Conservation (phyloP, 2,888 invertebrate species). For the Cyaniris semiargus region DNA sequence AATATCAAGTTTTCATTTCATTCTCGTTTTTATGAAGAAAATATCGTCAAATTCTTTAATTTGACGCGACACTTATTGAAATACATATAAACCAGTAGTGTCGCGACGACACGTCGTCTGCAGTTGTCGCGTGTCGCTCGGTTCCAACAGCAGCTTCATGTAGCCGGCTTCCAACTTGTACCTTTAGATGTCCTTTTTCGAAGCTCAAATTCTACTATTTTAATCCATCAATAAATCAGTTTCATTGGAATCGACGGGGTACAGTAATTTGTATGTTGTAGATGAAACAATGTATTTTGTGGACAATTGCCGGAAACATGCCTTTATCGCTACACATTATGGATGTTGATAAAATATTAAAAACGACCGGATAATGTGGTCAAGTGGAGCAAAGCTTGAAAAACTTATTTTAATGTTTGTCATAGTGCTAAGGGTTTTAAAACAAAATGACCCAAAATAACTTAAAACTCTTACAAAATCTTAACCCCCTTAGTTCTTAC, state of each 20-base stretch:
- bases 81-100: too few relatives aligned
- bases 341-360: conserved; percentile 39
- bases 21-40: not conserved
- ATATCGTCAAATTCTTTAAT: conserved; percentile 15
- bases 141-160: too few relatives aligned
- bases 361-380: not conserved
- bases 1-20: conserved; percentile 49
- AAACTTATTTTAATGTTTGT: not conserved
- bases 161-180: too few relatives aligned
- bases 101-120: too few relatives aligned
- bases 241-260: not conserved
- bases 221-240: not conserved
- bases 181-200: too few relatives aligned
- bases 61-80: too few relatives aligned
- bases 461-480: not conserved
- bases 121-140: too few relatives aligned
- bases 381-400: not conserved
- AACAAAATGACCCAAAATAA: not conserved
- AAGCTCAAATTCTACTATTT: too few relatives aligned
- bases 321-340: conserved; percentile 33
- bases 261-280: not conserved
- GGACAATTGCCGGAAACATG: conserved; percentile 26
- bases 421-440: not conserved
- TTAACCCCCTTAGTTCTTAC: too few relatives aligned
- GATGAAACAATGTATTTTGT: not conserved